Percentiles rank a stretch among this genome's conserved stretches.
Conservation (phyloP, 2,113 vertebrate genomes). For the Leucopsar rothschildi region DNA sequence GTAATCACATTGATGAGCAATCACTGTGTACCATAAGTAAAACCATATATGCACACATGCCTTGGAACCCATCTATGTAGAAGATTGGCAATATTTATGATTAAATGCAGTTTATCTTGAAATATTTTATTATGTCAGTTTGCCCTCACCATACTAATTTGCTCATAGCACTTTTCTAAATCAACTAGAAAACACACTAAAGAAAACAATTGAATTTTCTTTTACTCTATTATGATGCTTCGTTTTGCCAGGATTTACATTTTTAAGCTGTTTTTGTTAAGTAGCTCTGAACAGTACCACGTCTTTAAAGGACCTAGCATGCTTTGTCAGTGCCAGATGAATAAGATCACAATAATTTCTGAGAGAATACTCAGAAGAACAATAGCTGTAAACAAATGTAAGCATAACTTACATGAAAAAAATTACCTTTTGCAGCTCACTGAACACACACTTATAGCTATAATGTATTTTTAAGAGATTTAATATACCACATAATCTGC, state of each 20-base stretch:
- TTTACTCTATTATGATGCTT: neutral
- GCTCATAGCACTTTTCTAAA: neutral
- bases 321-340: neutral
- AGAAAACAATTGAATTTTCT: neutral
- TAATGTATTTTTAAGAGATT: neutral
- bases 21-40: neutral
- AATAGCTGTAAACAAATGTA: slow-evolving; percentile 16
- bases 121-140: neutral
- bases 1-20: neutral
- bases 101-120: neutral
- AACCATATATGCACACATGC: neutral
- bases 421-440: neutral
- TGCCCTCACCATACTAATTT: neutral
- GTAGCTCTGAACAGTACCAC: neutral
- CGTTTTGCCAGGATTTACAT: neutral
- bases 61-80: neutral
- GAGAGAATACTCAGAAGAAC: neutral
- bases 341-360: neutral
- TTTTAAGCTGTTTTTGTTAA: neutral
- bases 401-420: neutral
- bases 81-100: neutral
- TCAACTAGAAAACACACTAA: neutral
- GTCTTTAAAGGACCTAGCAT: neutral
- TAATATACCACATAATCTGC: neutral
- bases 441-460: neutral